phyloP scores from a whole-genome alignment of 2,888 invertebrate species.

The Tricholauxania praeusta region DNA sequence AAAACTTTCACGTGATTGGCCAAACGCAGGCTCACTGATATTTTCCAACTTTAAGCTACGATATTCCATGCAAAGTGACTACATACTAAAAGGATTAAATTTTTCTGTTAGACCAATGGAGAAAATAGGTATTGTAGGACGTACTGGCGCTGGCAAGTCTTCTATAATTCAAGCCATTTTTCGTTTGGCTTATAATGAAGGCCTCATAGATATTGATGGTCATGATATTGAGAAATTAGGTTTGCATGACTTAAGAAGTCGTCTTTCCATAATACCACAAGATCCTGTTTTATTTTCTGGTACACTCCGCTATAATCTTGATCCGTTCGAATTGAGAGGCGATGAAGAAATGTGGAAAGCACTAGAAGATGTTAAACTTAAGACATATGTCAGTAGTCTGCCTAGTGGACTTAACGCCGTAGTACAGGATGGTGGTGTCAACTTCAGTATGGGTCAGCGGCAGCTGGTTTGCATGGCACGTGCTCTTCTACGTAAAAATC shows the following conservation, averaged over 20 bases:
- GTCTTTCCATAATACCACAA: slow-evolving; percentile 92
- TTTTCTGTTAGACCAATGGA: slow-evolving; percentile 70
- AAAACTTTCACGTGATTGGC: slow-evolving; percentile 74
- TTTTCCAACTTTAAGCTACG: slow-evolving; percentile 76
- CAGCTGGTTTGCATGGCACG: slow-evolving; percentile 88
- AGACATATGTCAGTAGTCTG: slow-evolving; percentile 74
- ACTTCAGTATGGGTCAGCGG: slow-evolving; percentile 88
- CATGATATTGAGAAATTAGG: slow-evolving; percentile 77
- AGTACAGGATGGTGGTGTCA: slow-evolving; percentile 81
- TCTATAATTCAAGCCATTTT: slow-evolving; percentile 86
- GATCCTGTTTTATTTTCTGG: slow-evolving; percentile 89
- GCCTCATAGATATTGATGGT: slow-evolving; percentile 81
- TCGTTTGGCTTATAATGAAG: slow-evolving; percentile 81
- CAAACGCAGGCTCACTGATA: slow-evolving; percentile 73
- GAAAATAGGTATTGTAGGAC: slow-evolving; percentile 85
- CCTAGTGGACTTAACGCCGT: slow-evolving; percentile 72
- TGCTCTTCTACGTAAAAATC: slow-evolving; percentile 83
- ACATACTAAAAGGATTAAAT: slow-evolving; percentile 79
- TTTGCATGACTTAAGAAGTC: slow-evolving; percentile 80
- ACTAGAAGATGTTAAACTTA: slow-evolving; percentile 81
- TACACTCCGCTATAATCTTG: slow-evolving; percentile 83
- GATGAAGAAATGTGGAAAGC: slow-evolving; percentile 84
- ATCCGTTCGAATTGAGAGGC: slow-evolving; percentile 81
- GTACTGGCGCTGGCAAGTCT: slow-evolving; percentile 90
- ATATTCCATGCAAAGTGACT: slow-evolving; percentile 76